phyloP scores from a whole-genome alignment of 2,113 vertebrate species.

The Hippocampus abdominalis region DNA sequence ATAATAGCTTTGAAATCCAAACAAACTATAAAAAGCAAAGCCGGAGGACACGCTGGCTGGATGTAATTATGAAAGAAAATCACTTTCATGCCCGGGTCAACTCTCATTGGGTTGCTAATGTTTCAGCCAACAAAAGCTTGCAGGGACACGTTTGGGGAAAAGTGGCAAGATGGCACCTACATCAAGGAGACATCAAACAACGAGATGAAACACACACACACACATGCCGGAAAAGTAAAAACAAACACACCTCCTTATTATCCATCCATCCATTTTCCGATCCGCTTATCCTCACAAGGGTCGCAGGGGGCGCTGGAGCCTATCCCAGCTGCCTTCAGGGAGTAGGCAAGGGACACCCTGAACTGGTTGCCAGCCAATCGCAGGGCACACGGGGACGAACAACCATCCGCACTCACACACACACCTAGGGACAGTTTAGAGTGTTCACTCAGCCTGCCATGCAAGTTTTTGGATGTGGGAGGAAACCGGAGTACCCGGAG shows the following conservation, averaged over 20 bases:
- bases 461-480: too few species aligned
- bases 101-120: constrained; percentile 19
- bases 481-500: too few species aligned
- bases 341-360: too few species aligned
- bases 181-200: constrained; percentile 21
- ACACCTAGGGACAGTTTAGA: too few species aligned
- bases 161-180: constrained; percentile 34
- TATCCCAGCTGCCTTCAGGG: too few species aligned
- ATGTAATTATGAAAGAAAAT: constrained; percentile 12
- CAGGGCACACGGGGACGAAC: too few species aligned
- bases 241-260: constrained; percentile 17
- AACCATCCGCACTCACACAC: too few species aligned
- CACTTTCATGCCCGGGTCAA: constrained; percentile 2
- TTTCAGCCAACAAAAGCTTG: constrained; percentile 32
- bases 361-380: too few species aligned
- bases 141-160: constrained; percentile 38
- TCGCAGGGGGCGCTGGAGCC: too few species aligned
- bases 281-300: too few species aligned
- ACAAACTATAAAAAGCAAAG: not conserved
- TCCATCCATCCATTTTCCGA: too few species aligned
- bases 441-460: too few species aligned
- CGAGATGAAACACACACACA: constrained; percentile 12
- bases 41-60: not conserved
- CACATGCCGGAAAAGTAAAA: constrained; percentile 24
- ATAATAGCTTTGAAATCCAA: not conserved